Evolutionary conservation across 1,140 invertebrate species (phyloP), one percentile per base, ranked within the genome.

Genomic region (Bombus superbus): DNA sequence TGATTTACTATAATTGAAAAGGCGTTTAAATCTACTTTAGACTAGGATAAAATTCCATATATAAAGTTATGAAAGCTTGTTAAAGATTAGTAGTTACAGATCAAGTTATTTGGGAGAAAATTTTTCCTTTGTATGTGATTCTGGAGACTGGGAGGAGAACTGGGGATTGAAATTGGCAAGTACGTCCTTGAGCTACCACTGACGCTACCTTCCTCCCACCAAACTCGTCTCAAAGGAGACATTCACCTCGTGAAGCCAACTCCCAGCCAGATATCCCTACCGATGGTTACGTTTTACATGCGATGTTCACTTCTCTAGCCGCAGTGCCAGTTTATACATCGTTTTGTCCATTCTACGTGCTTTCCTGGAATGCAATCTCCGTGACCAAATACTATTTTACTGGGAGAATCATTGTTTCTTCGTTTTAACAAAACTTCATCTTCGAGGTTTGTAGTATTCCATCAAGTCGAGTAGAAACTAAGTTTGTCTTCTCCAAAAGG

Each of bases 221-320:
- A 76, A 28, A 28, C 66, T 89, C 71, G 71, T 79, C 89, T 84
- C 76, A 92, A 88, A 91, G 94, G 93, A 95, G 94, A 94, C 94
- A 95, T 95, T 95, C 94, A 94, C 94, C 94, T 94, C 93, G 90
- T 84, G 81, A 90, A 91, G 87, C 90, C 92, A 91, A 89, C 93
- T 92, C 86, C 91, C 84, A 85, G 74, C 71, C 77, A 88, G 79
- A 87, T 88, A 92, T 90, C 76, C 74, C 66, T 87, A 82, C 83
- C 69, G 53, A 75, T 68, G 64, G 42, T 69, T 87, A 40, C 71
- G 42, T 86, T 69, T 72, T 64, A 83, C 75, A 57, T 62, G 69
- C 64, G 53, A 66, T 76, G 81, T 75, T 83, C 82, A 84, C 81
- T 91, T 77, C 86, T 85, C 64, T 73, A n/a, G 32, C 69, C 73